A percentile compares a stretch with the other conserved stretches of the same genome.
phyloP scores from a whole-genome alignment of 2,888 invertebrate genomes.

The Callosobruchus maculatus region DNA sequence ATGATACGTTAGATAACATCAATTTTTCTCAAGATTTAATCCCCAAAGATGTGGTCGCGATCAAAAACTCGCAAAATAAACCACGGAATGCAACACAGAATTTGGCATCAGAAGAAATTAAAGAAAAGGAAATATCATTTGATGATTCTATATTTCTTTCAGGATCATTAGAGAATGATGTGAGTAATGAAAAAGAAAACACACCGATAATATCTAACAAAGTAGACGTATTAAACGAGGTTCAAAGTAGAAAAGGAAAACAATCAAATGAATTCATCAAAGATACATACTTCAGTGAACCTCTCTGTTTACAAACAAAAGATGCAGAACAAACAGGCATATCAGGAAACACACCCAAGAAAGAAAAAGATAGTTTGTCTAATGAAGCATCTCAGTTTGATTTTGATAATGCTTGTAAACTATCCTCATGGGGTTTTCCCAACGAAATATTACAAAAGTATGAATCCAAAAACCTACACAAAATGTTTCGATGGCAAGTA shows the following conservation, averaged over 20 bases:
- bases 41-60: not conserved
- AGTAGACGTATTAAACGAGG: no score
- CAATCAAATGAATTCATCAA: not conserved
- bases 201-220: no score
- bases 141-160: slow-evolving; percentile 35
- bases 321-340: no score
- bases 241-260: not conserved
- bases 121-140: slow-evolving; percentile 28
- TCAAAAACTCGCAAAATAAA: not conserved
- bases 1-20: slow-evolving; percentile 38
- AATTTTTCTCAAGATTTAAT: slow-evolving; percentile 21
- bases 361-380: not conserved
- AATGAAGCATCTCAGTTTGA: not conserved
- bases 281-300: no score
- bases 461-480: slow-evolving; percentile 60
- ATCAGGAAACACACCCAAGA: no score
- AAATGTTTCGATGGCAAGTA: slow-evolving; percentile 82
- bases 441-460: slow-evolving; percentile 63
- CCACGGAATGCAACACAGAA: not conserved
- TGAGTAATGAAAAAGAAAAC: slow-evolving; percentile 3
- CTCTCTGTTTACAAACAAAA: not conserved
- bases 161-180: slow-evolving; percentile 4
- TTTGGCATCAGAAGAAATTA: not conserved
- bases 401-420: slow-evolving; percentile 12
- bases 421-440: slow-evolving; percentile 67